These are phyloP conservation scores for Araneus ventricosus DNA, from an alignment of 1,140 invertebrate genomes.

Conservation along the genomic window DNA sequence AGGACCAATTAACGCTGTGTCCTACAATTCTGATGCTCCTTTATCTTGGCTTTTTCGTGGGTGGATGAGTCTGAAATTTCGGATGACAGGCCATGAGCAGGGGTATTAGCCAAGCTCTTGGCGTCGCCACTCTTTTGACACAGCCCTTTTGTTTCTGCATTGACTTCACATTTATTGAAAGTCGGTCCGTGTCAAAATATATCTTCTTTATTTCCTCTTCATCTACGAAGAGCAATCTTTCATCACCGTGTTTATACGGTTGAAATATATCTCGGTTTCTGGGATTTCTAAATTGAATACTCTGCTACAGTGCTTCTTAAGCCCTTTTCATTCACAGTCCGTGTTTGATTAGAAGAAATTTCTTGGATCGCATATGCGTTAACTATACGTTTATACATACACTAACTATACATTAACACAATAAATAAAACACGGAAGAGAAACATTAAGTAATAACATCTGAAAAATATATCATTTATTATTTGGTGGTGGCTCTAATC, in stretches of 20 bases:
- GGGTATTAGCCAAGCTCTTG: conserved; percentile 3
- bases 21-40: conserved; percentile 50
- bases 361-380: too few species aligned
- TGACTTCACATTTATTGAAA: conserved; percentile 19
- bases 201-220: background rate
- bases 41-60: conserved; percentile 41
- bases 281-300: background rate
- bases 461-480: too few species aligned
- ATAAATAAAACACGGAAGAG: too few species aligned
- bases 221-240: background rate
- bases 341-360: too few species aligned
- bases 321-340: too few species aligned
- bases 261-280: background rate
- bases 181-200: background rate
- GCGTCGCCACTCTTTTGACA: conserved; percentile 29
- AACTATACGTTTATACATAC: too few species aligned
- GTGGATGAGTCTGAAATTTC: conserved; percentile 5
- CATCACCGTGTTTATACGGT: background rate
- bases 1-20: conserved; percentile 47
- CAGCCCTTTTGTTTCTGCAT: conserved; percentile 8
- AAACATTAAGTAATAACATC: too few species aligned
- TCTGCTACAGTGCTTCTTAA: too few species aligned
- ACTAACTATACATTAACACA: too few species aligned
- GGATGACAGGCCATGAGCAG: conserved; percentile 43
- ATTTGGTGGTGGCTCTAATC: too few species aligned